Evolutionary conservation across 2,113 vertebrate genomes (phyloP).

Genomic region (Rhineura floridana): DNA sequence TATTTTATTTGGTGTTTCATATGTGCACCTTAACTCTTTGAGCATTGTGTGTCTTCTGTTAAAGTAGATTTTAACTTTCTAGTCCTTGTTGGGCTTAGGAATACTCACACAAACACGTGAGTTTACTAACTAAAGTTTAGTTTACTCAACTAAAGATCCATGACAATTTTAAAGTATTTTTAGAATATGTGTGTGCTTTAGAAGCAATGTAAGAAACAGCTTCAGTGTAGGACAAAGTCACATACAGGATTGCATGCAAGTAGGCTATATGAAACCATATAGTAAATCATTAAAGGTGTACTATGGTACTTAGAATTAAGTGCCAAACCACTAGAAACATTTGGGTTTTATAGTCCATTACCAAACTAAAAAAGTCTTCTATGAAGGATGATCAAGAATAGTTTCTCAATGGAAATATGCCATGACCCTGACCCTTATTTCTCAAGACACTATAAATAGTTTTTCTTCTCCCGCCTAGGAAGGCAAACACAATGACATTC

Average conservation of each 20-base stretch:
- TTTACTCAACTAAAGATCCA: neutral
- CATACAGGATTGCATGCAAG: neutral
- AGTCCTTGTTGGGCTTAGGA: no score
- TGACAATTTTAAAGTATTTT: neutral
- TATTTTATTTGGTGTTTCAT: no score
- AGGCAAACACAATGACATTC: slow-evolving; percentile 7
- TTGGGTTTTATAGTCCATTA: neutral
- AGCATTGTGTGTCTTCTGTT: no score
- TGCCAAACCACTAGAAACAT: neutral
- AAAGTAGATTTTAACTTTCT: no score
- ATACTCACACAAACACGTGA: neutral
- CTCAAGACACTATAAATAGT: neutral
- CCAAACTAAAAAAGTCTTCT: neutral
- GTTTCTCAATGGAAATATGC: neutral
- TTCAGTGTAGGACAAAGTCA: neutral
- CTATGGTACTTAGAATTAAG: neutral
- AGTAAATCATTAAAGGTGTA: neutral
- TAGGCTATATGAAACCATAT: neutral
- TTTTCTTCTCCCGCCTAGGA: neutral
- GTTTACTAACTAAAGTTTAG: neutral
- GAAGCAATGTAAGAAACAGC: neutral
- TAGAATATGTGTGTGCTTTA: neutral
- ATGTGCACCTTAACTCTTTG: no score
- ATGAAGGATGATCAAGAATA: neutral
- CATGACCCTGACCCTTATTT: neutral